Evolutionary conservation across 2,888 invertebrate species (phyloP), one percentile per base, ranked within the genome.

Genomic region (Chouioia cunea): DNA sequence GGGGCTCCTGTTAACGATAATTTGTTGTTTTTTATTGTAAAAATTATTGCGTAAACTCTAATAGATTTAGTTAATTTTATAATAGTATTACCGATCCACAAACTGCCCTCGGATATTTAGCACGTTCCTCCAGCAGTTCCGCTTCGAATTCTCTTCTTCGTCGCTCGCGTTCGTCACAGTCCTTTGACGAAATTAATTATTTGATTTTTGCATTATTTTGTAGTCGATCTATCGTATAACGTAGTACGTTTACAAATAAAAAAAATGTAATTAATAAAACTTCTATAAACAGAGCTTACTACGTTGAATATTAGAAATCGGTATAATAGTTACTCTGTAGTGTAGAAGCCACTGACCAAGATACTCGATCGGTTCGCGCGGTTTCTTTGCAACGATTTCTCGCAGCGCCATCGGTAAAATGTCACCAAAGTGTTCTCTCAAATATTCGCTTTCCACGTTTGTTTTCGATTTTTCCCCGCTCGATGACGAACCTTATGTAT

Each of bases 291-390:
- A n/a, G n/a, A n/a, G n/a, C n/a, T n/a, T n/a, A n/a, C n/a, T n/a
- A n/a, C 27, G 27, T 27, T 27, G 27, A 27, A 27, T 6, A 6
- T 36, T 14, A 47, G 0, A 43, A 43, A 44, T 58, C 36, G 36
- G 36, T 10, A 10, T 6, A 6, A 16, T 18, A 59, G 46, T 47
- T 43, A 82, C 81, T 75, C 76, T 79, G 36, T 77, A 81, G 75
- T 82, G 75, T 6, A 82, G 71, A 47, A 83, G 76, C 81, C 81
- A 82, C n/a, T 81, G 77, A 4, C 77, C 82, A 27, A 84, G 77
- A 75, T 81, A 84, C 48, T 82, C 81, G 14, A 83, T 74, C 0
- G 83, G 82, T 70, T 83, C 80, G 44, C 64, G 62, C 3, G 83
- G 84, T 56, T 79, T 79, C 53, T 74, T 80, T 2, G 73, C 50